A percentile compares a stretch with the other conserved stretches of the same genome.
phyloP scores from a whole-genome alignment of 1,140 invertebrate genomes.

The Drosophila saltans region DNA sequence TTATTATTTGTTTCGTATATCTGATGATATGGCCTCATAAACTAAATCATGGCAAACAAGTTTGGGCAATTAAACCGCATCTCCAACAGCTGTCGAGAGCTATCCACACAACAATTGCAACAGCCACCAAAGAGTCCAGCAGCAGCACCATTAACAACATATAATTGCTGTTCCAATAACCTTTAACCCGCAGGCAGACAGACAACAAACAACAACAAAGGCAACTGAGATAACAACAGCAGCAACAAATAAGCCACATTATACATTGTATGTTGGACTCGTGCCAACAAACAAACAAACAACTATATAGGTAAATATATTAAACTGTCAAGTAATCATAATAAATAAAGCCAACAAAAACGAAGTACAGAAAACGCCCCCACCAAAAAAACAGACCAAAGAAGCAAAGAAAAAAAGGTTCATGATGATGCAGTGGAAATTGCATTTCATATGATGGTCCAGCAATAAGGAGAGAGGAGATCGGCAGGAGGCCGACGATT shows the following conservation, averaged over 20 bases:
- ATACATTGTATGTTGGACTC: constrained; percentile 23
- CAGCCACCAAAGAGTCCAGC: background rate
- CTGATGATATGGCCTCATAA: constrained; percentile 45
- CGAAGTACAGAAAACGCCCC: constrained; percentile 36
- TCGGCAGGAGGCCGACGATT: constrained; percentile 3
- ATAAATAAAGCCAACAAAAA: constrained; percentile 52
- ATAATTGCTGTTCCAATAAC: constrained; percentile 73
- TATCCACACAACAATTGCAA: constrained; percentile 39
- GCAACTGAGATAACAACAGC: constrained; percentile 37
- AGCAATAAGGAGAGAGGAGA: constrained; percentile 1
- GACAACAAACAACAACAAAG: constrained; percentile 17
- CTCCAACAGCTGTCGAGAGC: constrained; percentile 38
- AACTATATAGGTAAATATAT: constrained; percentile 46
- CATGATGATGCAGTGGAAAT: constrained; percentile 19
- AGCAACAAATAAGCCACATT: constrained; percentile 27
- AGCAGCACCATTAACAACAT: constrained; percentile 39
- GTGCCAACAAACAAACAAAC: constrained; percentile 49
- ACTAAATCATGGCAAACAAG: constrained; percentile 25
- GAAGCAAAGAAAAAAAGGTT: background rate
- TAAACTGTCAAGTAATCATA: constrained; percentile 61
- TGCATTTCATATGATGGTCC: constrained; percentile 5
- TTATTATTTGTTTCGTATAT: background rate
- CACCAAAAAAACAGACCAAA: constrained; percentile 22
- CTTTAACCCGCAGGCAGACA: constrained; percentile 53
- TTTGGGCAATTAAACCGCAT: constrained; percentile 54